A percentile compares a stretch with the other conserved stretches of the same genome.
These are phyloP conservation scores for Ranitomeya variabilis DNA, from an alignment of 2,113 vertebrate species.

Conservation along the genomic window DNA sequence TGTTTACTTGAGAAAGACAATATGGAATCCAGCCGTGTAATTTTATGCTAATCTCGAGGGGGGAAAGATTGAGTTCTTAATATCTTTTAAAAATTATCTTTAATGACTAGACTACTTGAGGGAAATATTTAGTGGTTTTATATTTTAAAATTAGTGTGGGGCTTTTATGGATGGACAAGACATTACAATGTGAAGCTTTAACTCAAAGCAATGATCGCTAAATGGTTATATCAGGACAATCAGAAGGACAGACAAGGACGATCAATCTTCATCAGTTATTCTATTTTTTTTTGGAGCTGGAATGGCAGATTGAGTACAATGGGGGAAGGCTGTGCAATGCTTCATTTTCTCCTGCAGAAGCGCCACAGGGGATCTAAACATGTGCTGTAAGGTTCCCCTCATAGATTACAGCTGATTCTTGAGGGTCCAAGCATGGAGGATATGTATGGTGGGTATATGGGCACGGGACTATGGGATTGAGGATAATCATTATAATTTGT, in stretches of 20 bases:
- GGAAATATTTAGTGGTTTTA: background rate
- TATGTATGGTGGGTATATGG: too few relatives aligned
- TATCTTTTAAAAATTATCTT: background rate
- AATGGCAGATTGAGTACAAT: background rate
- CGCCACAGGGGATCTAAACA: too few relatives aligned
- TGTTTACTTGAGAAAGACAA: conserved; percentile 23
- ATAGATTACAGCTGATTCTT: too few relatives aligned
- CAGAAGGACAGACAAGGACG: too few relatives aligned
- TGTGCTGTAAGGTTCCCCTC: too few relatives aligned
- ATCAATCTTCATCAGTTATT: background rate
- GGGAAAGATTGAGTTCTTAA: background rate
- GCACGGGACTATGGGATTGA: too few relatives aligned
- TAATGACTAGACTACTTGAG: background rate
- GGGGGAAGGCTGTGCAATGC: too few relatives aligned
- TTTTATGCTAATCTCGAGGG: background rate
- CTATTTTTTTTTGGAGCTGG: background rate
- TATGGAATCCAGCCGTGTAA: conserved; percentile 1
- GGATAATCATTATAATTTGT: too few relatives aligned
- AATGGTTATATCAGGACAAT: background rate
- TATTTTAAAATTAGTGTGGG: background rate
- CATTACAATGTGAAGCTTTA: background rate
- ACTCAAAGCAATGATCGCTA: background rate
- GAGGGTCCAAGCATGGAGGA: too few relatives aligned
- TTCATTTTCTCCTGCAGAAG: too few relatives aligned
- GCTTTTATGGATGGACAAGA: background rate